These are phyloP conservation scores for Esox niger DNA, from an alignment of 2,113 vertebrate species.

Conservation along the genomic window DNA sequence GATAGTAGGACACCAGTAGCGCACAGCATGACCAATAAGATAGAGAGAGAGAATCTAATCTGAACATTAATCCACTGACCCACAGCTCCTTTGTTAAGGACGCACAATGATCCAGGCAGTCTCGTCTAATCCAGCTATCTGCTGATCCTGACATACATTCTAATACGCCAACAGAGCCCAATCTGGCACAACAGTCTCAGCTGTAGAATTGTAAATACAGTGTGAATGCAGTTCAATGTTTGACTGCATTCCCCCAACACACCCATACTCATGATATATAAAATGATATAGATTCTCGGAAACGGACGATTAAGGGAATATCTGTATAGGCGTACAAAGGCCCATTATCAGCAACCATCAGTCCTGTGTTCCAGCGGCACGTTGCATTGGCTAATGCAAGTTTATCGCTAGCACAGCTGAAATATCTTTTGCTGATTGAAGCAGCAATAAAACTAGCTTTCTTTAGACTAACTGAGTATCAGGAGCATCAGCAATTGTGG, in stretches of 20 bases:
- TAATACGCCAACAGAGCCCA: conserved; percentile 25
- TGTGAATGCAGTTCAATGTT: not conserved
- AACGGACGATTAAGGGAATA: no score
- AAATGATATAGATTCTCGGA: no score
- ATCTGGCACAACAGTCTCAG: not conserved
- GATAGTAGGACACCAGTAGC: conserved; percentile 6
- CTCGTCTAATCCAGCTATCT: conserved; percentile 63
- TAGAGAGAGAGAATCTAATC: not conserved
- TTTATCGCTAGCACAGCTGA: no score
- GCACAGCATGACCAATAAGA: conserved; percentile 14
- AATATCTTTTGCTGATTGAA: no score
- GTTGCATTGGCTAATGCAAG: no score
- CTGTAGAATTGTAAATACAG: no score
- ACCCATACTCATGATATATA: not conserved
- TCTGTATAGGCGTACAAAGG: no score
- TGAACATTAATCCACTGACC: conserved; percentile 55
- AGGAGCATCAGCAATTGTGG: no score
- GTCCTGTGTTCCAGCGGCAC: no score
- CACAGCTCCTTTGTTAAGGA: conserved; percentile 47
- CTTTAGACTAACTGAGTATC: no score
- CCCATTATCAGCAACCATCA: no score
- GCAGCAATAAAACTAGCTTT: no score
- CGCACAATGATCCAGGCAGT: conserved; percentile 42
- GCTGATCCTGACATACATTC: conserved; percentile 57
- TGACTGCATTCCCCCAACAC: not conserved